Base-by-base conservation (phyloP, 2,888 invertebrate species). In the Hipparchia semele region DNA sequence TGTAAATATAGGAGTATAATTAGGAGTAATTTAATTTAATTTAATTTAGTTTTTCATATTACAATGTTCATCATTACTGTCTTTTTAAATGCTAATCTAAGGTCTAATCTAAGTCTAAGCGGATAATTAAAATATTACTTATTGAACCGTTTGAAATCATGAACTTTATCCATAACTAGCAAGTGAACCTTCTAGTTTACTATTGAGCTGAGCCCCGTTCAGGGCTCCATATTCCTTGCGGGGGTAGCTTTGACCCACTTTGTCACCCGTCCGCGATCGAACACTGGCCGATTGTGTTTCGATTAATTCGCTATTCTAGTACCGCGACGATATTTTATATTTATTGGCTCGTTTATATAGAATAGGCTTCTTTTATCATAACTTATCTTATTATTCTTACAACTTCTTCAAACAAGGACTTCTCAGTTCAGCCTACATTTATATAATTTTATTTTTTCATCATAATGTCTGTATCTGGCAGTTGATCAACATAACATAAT, bases 231-330 rank as follows among this genome's bases (percentile, higher is more conserved):
- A 49, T 49, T 68, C 33, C 23, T 59, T 0, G 68, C 51, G 68
- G 68, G 68, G 49, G 60, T 68, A 68, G 59, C 51, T 68, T 60
- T 71, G 75, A 73, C 75, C 75, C 73, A 70, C 73, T 72, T 70
- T 49, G 73, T 67, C 67, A 64, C 70, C 69, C 76, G 72, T 68
- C 72, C 72, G 70, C 73, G 51, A 67, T 73, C 75, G 75, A 73
- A 72, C 71, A 71, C 56, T 73, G 69, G 45, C 51, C 72, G 76
- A 77, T 78, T 78, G 84, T 86, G 87, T 87, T 84, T 87, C 88
- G 84, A 88, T 87, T 87, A 86, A 87, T 85, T 87, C 86, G 87
- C 85, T 83, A 88, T 89, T 87, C 88, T 89, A 87, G 87, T 86
- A 85, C 80, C 83, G 78, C 79, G 81, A 81, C 77, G 79, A 83